Percentiles rank a stretch among this genome's conserved stretches.
These are phyloP conservation scores for Lindbergichthys nudifrons DNA, from an alignment of 2,797 vertebrate species.

Conservation along the genomic window DNA sequence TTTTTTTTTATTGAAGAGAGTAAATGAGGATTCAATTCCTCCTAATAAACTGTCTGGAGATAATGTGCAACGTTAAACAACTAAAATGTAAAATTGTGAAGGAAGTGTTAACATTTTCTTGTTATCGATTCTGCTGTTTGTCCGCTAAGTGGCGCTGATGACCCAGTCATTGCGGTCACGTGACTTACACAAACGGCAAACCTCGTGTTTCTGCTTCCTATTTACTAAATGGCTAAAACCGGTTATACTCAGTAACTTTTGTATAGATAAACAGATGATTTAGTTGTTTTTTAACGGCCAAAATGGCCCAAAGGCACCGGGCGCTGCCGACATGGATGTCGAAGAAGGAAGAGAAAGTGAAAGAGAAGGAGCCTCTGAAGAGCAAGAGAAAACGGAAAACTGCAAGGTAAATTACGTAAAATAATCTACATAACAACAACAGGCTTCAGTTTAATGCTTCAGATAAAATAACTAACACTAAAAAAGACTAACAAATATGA, in stretches of 20 bases:
- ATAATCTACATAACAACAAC: not conserved
- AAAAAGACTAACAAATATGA: rapidly evolving
- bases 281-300: not conserved
- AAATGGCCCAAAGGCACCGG: conserved; percentile 62
- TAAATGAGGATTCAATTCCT: no score
- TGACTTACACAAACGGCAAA: not conserved
- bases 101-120: not conserved
- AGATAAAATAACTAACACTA: no score
- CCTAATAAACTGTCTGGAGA: no score
- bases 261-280: rapidly evolving
- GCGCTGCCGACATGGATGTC: conserved; percentile 77
- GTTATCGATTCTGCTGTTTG: not conserved
- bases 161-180: not conserved
- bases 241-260: rapidly evolving
- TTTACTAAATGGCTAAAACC: not conserved
- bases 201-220: rapidly evolving
- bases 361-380: conserved; percentile 42
- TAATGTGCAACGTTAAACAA: no score
- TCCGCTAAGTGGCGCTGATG: conserved; percentile 39
- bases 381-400: conserved; percentile 50
- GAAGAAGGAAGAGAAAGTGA: conserved; percentile 29
- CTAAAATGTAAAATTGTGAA: no score
- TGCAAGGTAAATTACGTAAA: conserved; percentile 44
- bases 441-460: not conserved
- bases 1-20: no score